phyloP scores from a whole-genome alignment of 64 coral and sea anemone species.

The Stichodactyla helianthus region DNA sequence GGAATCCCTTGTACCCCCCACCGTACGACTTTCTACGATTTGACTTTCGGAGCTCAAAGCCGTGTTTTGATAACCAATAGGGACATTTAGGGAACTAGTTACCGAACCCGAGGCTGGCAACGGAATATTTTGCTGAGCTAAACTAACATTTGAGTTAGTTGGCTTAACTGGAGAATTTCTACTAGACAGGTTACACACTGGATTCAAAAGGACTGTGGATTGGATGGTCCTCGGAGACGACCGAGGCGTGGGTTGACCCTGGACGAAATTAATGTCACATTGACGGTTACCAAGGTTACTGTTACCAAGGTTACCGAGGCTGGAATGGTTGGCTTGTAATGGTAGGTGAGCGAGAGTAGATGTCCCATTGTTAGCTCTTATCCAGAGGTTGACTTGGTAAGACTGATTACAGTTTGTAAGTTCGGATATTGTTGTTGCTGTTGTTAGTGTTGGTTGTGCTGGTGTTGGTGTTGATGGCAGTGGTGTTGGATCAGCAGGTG shows the following conservation, averaged over 20 bases:
- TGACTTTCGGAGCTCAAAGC: not conserved
- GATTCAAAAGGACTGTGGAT: not conserved
- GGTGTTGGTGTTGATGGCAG: not conserved
- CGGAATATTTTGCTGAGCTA: not conserved
- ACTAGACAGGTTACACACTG: not conserved
- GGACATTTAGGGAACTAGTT: not conserved
- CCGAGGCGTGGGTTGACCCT: not conserved
- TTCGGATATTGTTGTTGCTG: not conserved
- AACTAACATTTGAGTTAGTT: not conserved
- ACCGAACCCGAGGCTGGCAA: not conserved
- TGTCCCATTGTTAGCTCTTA: not conserved
- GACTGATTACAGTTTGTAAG: not conserved
- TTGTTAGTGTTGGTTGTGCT: not conserved
- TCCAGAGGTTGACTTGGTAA: constrained; percentile 11
- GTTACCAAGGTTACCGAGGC: not conserved
- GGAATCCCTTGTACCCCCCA: not conserved
- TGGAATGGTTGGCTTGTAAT: not conserved
- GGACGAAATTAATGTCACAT: not conserved
- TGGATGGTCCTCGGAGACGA: not conserved
- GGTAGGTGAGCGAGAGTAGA: not conserved
- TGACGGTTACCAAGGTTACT: not conserved
- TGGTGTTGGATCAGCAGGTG: not conserved
- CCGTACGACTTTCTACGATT: not conserved
- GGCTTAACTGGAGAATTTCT: not conserved
- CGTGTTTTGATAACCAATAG: not conserved